These are phyloP conservation scores for Aurelia sp. DNA, from an alignment of 30 jellyfish, hydroid and myxozoan species.

Conservation along the genomic window DNA sequence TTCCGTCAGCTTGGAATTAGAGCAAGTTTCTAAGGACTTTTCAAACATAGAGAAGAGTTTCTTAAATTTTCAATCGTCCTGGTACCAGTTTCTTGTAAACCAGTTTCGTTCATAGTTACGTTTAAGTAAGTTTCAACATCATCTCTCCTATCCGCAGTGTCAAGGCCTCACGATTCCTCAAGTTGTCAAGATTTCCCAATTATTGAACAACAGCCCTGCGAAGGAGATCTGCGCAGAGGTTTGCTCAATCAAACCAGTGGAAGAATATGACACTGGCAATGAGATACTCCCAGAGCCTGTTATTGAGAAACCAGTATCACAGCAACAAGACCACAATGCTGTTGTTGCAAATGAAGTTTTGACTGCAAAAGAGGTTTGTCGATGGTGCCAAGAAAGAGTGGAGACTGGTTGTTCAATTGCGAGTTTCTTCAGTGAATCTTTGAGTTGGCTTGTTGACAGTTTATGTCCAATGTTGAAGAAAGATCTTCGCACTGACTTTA, in stretches of 20 bases:
- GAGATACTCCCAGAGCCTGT: not conserved
- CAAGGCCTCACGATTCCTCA: not conserved
- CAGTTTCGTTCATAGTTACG: too few species aligned
- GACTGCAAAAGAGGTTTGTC: not conserved
- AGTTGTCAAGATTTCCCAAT: not conserved
- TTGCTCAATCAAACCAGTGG: not conserved
- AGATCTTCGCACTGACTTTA: not conserved
- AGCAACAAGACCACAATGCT: too few species aligned
- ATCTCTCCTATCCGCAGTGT: not conserved
- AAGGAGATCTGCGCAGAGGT: not conserved
- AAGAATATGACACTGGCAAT: not conserved
- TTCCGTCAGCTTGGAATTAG: too few species aligned
- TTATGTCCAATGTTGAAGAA: not conserved
- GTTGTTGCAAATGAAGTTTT: not conserved
- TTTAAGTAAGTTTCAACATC: too few species aligned
- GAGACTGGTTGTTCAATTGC: not conserved
- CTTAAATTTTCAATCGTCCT: too few species aligned
- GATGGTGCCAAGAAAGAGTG: not conserved
- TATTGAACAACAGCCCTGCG: not conserved
- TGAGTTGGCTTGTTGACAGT: not conserved
- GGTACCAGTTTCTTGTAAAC: too few species aligned
- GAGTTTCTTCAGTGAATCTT: not conserved
- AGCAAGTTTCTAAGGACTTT: too few species aligned
- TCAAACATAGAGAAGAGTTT: too few species aligned
- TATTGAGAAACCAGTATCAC: not conserved